Evolutionary conservation across 2,797 vertebrate species (phyloP).

Genomic region (Triplophysa yarkandensis): DNA sequence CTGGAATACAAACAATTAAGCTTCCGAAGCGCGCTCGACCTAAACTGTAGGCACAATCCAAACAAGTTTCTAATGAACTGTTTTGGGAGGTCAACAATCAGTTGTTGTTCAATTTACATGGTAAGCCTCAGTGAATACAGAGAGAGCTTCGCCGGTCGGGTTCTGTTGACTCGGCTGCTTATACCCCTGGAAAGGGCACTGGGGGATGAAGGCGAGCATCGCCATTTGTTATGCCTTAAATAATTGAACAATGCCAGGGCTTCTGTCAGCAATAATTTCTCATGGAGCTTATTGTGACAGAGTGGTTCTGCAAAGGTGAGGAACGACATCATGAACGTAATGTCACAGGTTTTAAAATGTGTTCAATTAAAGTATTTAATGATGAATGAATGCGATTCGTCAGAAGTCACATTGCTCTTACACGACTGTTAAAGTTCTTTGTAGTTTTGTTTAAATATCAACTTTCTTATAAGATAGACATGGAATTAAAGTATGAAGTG

Average conservation of each 20-base stretch:
- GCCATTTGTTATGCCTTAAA: constrained; percentile 54
- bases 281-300: constrained; percentile 33
- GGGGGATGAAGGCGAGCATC: constrained; percentile 42
- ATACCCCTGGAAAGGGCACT: constrained; percentile 45
- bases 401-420: too few species aligned
- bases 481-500: too few species aligned
- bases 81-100: constrained; percentile 51
- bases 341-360: too few species aligned
- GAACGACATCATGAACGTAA: neutral
- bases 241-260: constrained; percentile 52
- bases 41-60: constrained; percentile 47
- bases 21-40: constrained; percentile 20
- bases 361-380: too few species aligned
- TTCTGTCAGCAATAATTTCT: constrained; percentile 50
- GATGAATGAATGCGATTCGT: too few species aligned
- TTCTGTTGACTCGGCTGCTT: constrained; percentile 53
- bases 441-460: too few species aligned
- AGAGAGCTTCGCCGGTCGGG: constrained; percentile 37
- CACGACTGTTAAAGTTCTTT: too few species aligned
- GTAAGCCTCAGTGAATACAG: constrained; percentile 34
- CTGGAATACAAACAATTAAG: constrained; percentile 48
- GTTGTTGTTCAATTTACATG: constrained; percentile 50
- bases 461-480: too few species aligned
- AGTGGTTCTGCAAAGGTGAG: constrained; percentile 31
- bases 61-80: constrained; percentile 51